These are phyloP conservation scores for Neodiprion pinetum DNA, from an alignment of 1,140 invertebrate genomes.

Conservation along the genomic window DNA sequence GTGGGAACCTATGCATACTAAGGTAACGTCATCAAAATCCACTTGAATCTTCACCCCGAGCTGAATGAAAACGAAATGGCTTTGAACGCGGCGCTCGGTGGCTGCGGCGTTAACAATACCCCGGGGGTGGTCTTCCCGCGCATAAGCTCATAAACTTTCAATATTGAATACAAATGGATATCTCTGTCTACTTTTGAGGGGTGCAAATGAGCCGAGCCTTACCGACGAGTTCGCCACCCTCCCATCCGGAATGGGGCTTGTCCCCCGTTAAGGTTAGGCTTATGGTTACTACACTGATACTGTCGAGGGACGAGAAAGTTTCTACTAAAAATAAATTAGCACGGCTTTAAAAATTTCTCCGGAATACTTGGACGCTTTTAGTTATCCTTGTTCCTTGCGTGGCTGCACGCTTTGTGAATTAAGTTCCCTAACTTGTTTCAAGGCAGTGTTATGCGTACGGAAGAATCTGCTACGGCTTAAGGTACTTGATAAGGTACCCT, in stretches of 20 bases:
- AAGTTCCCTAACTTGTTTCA: no score
- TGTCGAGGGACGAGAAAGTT: constrained; percentile 12
- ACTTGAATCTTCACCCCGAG: constrained; percentile 48
- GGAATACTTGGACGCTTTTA: no score
- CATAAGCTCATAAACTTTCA: constrained; percentile 62
- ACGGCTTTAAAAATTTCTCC: not conserved
- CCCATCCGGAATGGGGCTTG: not conserved
- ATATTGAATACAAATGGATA: constrained; percentile 64
- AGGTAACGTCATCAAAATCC: constrained; percentile 56
- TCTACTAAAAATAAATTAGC: constrained; percentile 10
- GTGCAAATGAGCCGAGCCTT: constrained; percentile 55
- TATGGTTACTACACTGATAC: constrained; percentile 16
- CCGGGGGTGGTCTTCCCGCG: constrained; percentile 41
- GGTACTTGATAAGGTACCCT: no score
- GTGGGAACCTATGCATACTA: constrained; percentile 53
- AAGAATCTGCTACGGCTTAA: no score
- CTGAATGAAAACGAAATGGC: constrained; percentile 57
- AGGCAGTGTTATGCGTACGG: no score
- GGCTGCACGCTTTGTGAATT: no score
- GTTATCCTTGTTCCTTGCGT: no score
- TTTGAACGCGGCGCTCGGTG: constrained; percentile 22
- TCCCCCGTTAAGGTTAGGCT: constrained; percentile 19
- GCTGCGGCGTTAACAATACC: constrained; percentile 19
- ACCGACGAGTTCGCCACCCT: not conserved
- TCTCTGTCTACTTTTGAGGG: constrained; percentile 37